Percentiles rank a stretch among this genome's conserved stretches.
phyloP scores from a whole-genome alignment of 2,888 invertebrate genomes.

The Euzophera pinguis region DNA sequence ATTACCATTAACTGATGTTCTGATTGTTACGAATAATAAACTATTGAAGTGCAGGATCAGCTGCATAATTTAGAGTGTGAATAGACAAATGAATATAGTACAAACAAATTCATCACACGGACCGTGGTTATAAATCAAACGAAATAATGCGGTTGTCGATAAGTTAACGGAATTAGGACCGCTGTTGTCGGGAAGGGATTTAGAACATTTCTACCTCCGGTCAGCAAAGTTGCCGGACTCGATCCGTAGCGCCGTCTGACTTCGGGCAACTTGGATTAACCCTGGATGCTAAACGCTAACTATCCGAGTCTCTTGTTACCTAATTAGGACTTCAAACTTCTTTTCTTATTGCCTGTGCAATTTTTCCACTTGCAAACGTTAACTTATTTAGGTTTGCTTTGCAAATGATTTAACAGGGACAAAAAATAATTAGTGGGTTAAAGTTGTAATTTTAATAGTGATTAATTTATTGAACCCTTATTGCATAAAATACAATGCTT shows the following conservation, averaged over 20 bases:
- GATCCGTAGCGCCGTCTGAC: constrained; percentile 34
- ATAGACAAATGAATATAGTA: no score
- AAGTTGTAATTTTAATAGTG: no score
- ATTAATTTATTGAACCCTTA: no score
- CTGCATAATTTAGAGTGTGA: no score
- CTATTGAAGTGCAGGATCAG: no score
- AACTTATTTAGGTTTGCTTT: not conserved
- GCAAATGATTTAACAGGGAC: not conserved
- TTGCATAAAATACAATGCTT: no score
- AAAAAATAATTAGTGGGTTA: not conserved
- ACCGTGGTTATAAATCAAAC: not conserved
- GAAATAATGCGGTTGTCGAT: constrained; percentile 38
- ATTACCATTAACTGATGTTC: constrained; percentile 10
- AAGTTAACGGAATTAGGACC: constrained; percentile 42
- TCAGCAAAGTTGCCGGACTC: constrained; percentile 40
- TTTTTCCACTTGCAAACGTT: not conserved
- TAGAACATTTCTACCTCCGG: constrained; percentile 35
- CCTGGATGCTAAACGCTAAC: constrained; percentile 32
- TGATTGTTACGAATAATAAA: no score
- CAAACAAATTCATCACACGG: no score
- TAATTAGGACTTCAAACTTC: constrained; percentile 30
- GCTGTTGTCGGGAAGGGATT: constrained; percentile 36
- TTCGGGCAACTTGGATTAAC: constrained; percentile 39
- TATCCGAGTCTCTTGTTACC: constrained; percentile 34
- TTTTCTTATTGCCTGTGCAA: constrained; percentile 12